Conservation (phyloP, 1,140 invertebrate species). For the Drosophila nasuta region DNA sequence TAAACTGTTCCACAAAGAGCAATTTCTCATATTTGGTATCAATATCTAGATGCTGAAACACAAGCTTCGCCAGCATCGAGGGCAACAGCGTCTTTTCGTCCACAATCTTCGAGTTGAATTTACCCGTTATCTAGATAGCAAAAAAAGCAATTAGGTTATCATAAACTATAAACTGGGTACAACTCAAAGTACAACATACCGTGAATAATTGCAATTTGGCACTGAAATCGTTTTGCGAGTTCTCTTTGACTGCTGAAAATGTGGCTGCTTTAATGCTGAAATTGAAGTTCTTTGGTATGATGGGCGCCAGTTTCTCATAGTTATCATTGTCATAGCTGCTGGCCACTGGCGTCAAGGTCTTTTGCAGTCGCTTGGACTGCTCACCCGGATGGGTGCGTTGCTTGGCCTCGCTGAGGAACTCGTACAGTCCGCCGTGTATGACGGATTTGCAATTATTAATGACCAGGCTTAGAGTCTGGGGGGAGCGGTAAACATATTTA, state of each 20-base stretch:
- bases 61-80: slow-evolving; percentile 88
- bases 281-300: slow-evolving; percentile 92
- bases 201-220: slow-evolving; percentile 86
- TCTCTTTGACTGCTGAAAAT: slow-evolving; percentile 88
- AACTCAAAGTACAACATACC: slow-evolving; percentile 29
- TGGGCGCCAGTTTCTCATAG: slow-evolving; percentile 87
- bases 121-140: slow-evolving; percentile 66
- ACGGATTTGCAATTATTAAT: slow-evolving; percentile 89
- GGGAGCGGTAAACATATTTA: slow-evolving; percentile 66
- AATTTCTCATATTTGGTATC: slow-evolving; percentile 87
- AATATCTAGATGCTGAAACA: slow-evolving; percentile 88
- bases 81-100: slow-evolving; percentile 84
- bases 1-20: slow-evolving; percentile 88
- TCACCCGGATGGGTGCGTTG: slow-evolving; percentile 71
- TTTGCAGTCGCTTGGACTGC: slow-evolving; percentile 30
- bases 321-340: slow-evolving; percentile 79
- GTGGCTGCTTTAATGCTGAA: slow-evolving; percentile 90
- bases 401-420: slow-evolving; percentile 86
- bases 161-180: neutral
- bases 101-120: slow-evolving; percentile 79
- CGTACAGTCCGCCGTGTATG: slow-evolving; percentile 89
- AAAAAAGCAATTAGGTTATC: slow-evolving; percentile 2
- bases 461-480: slow-evolving; percentile 90
- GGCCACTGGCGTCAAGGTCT: slow-evolving; percentile 18
- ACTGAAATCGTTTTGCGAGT: slow-evolving; percentile 86